Conservation (phyloP, 1,140 invertebrate species). For the Drosophila sulfurigaster region DNA sequence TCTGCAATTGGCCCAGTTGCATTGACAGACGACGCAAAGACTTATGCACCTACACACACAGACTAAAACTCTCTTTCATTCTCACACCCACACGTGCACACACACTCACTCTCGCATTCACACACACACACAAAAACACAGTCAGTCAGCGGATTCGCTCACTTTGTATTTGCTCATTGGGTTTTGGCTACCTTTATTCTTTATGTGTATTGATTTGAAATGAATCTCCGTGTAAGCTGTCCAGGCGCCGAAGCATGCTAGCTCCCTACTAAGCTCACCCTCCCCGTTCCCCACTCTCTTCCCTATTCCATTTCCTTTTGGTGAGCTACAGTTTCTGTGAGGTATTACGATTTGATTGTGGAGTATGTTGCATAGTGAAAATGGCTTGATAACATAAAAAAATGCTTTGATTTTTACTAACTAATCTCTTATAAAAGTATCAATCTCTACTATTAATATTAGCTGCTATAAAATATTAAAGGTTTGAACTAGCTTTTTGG, state of each 20-base stretch:
- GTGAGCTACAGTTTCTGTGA: neutral
- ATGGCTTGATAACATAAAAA: too few species aligned
- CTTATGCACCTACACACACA: constrained; percentile 5
- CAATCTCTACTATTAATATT: too few species aligned
- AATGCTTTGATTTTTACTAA: too few species aligned
- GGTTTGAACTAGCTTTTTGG: too few species aligned
- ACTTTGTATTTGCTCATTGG: constrained; percentile 53
- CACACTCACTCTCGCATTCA: neutral
- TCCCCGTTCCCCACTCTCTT: constrained; percentile 2
- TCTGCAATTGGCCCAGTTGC: constrained; percentile 54
- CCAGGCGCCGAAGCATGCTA: constrained; percentile 53
- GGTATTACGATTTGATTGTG: too few species aligned
- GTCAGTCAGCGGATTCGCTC: constrained; percentile 14
- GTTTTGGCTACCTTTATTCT: constrained; percentile 65
- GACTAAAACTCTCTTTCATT: neutral
- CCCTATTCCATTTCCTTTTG: constrained; percentile 4
- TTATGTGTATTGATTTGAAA: constrained; percentile 83
- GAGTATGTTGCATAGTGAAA: too few species aligned
- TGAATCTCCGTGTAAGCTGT: constrained; percentile 75
- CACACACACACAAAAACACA: neutral
- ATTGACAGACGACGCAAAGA: constrained; percentile 54
- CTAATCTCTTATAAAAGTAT: too few species aligned
- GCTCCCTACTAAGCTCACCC: constrained; percentile 19
- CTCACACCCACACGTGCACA: neutral
- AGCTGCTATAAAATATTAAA: too few species aligned